Evolutionary conservation across 2,797 vertebrate genomes (phyloP), one percentile per base, ranked within the genome.

Genomic region (Gastrophryne carolinensis): DNA sequence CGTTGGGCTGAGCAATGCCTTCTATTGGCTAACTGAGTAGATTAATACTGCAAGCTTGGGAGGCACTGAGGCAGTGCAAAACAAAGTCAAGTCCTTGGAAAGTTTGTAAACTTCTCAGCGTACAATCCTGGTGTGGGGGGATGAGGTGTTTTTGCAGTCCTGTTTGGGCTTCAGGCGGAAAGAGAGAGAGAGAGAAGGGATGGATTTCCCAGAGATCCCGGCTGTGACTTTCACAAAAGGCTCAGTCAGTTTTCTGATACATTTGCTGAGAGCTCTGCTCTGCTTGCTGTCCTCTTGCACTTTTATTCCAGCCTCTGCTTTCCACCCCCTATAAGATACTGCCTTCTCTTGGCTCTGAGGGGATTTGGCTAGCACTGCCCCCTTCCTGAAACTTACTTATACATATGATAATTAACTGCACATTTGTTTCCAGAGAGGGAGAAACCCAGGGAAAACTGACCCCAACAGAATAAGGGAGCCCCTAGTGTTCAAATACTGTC

Each of bases 361-460:
- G 84, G 86, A 85, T 85, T 85, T 84, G 73, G 85, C 91, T 69
- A 92, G 90, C 83, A 92, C 93, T 84, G 86, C 92, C 95, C 94
- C 93, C 88, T 94, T 92, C 88, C 88, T 91, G 86, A 86, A 87
- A 84, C 85, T 84, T 82, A 86, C 87, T 88, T 84, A 86, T 83
- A 88, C 86, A 86, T 86, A 86, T 83, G 81, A 87, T 90, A 91
- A 91, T 90, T 88, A 87, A 89, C 80, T 85, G 85, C 89, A 88
- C 83, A 89, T 91, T 88, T 85, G 53, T 81, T 79, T 81, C 78
- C 78, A 83, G 81, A 73, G 80, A 81, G 84, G 65, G 44, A 61
- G 4, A 79, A 80, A 76, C 74, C 47, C 81, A 79, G 81, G 80
- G 83, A 82, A 86, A 87, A 60, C 81, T 85, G 47, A 49, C 50